phyloP scores from a whole-genome alignment of 2,113 vertebrate species.

The Chaetodon trifascialis region DNA sequence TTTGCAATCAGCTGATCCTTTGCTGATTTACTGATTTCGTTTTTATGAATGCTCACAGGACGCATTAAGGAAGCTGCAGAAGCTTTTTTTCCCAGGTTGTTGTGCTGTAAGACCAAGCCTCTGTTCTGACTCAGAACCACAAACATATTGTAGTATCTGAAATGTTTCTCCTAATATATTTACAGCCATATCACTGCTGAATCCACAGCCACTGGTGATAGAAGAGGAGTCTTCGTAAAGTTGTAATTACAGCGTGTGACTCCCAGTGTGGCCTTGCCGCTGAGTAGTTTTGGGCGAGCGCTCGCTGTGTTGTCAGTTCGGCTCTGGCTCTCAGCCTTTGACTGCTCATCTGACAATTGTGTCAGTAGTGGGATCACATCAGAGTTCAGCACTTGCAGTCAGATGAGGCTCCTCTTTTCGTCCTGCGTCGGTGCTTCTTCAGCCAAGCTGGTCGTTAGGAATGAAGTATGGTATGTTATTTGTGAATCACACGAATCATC shows the following conservation, averaged over 20 bases:
- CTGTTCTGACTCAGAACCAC: neutral
- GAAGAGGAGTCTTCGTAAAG: conserved; percentile 16
- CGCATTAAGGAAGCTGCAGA: neutral
- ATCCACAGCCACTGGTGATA: neutral
- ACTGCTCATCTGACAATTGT: conserved; percentile 40
- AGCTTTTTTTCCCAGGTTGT: conserved; percentile 40
- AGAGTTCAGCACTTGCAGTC: conserved; percentile 21
- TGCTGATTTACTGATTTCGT: neutral
- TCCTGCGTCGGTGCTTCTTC: neutral
- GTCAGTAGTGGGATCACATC: conserved; percentile 35
- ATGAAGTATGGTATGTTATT: conserved; percentile 23
- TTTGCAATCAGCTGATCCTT: neutral
- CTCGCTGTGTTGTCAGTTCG: conserved; percentile 37
- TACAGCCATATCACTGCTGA: neutral
- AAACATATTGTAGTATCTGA: neutral
- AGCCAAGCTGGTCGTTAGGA: neutral
- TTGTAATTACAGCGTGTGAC: conserved; percentile 8
- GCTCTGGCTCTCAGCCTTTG: conserved; percentile 30
- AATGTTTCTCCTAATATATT: neutral
- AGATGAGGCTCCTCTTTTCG: conserved; percentile 1
- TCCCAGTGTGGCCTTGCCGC: conserved; percentile 23
- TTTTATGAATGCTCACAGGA: neutral
- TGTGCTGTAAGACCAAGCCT: conserved; percentile 1
- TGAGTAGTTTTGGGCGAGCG: conserved; percentile 12
- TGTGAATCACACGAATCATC: conserved; percentile 18